Evolutionary conservation across 2,113 vertebrate genomes (phyloP).

Genomic region (Rhabdornis inornatus): DNA sequence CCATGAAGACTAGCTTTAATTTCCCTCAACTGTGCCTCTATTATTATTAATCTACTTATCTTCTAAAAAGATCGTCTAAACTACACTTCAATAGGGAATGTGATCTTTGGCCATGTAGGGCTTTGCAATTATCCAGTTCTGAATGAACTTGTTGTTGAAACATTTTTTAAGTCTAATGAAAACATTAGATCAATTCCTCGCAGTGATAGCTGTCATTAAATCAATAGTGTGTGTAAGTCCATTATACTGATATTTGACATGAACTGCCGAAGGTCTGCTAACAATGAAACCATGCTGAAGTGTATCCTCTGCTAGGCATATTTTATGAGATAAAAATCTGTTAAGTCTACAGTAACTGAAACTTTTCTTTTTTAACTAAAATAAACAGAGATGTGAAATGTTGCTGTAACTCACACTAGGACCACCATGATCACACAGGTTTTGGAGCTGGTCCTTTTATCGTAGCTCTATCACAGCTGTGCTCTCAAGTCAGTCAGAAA

Average conservation of each 20-base stretch:
- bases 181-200: slow-evolving; percentile 65
- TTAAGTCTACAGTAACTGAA: slow-evolving; percentile 27
- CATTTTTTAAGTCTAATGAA: slow-evolving; percentile 73
- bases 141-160: slow-evolving; percentile 76
- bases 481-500: neutral
- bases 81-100: slow-evolving; percentile 24
- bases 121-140: slow-evolving; percentile 29
- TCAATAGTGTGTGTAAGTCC: slow-evolving; percentile 62
- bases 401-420: neutral
- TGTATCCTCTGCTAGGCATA: slow-evolving; percentile 14
- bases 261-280: neutral
- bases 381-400: neutral
- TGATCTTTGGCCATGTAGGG: neutral
- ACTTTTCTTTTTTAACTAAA: slow-evolving; percentile 45
- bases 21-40: slow-evolving; percentile 30
- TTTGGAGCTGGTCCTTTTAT: slow-evolving; percentile 32
- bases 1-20: slow-evolving; percentile 7
- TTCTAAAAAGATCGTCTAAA: slow-evolving; percentile 31
- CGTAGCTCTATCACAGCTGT: slow-evolving; percentile 30
- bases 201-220: slow-evolving; percentile 72
- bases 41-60: slow-evolving; percentile 39
- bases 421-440: slow-evolving; percentile 19
- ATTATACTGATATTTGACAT: slow-evolving; percentile 51
- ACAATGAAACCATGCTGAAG: slow-evolving; percentile 8
- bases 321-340: slow-evolving; percentile 39